Base-by-base conservation (phyloP, 2,113 vertebrate species). In the Pelobates fuscus region DNA sequence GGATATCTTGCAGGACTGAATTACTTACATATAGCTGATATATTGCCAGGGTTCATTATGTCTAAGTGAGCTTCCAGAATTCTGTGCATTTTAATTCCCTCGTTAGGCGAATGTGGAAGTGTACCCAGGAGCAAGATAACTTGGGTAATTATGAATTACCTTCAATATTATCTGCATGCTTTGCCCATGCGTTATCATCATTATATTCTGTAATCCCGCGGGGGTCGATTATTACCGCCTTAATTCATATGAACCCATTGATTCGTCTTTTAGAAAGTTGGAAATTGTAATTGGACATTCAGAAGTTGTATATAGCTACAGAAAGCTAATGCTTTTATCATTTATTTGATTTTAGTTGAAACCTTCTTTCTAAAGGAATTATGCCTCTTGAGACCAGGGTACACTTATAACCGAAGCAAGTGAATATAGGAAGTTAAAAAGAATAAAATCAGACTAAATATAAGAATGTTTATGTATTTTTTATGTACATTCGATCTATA, bases 121-220 rank as follows among this genome's bases (percentile, higher is more conserved):
- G 37, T 70, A 23, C 67, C 67, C 61, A 62, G 57, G 37, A 67
- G 32, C 62, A 73, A 67, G 64, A 71, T 80, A 73, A 71, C 67
- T 78, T 68, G 71, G 68, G 63, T 75, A 68, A 80, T 17, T 44
- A 60, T 70, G 60, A 80, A 64, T 68, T 44, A 21, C 23, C 41
- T 66, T 65, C 60, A 32, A 61, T 69, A 78, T 41, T 70, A 43
- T 58, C 61, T 78, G 23, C 46, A 72, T 76, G 63, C 67, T 78
- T 72, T 66, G 52, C 49, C 23, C 67, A 6, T 23, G 76, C 66
- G 43, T 59, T 64, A 23, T 27, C 30, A 24, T 76, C 57, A 72
- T 60, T 30, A 52, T 18, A 18, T 15, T 67, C 67, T 15, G 52
- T 10, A 24, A 44, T 78, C 64, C 69, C 24, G 18, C 14, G 41